Percentiles rank a stretch among this genome's conserved stretches.
Conservation (phyloP, 2,888 invertebrate genomes). For the Trichacis sp. region DNA sequence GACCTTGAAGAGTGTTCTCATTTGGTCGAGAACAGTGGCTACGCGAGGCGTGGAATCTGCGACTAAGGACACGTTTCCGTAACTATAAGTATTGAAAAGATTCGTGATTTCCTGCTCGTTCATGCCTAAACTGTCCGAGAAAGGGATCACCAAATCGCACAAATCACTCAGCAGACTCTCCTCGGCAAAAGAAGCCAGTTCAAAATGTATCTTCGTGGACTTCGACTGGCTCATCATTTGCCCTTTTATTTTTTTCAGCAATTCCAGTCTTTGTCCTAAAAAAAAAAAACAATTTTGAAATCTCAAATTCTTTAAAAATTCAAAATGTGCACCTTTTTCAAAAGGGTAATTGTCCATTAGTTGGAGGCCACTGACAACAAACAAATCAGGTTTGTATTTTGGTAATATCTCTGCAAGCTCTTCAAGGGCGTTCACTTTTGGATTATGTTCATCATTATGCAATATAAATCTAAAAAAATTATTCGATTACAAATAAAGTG, state of each 20-base stretch:
- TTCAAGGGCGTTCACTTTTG: slow-evolving; percentile 79
- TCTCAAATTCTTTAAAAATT: no score
- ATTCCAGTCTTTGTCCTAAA: slow-evolving; percentile 75
- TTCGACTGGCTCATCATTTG: slow-evolving; percentile 75
- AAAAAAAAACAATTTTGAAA: no score
- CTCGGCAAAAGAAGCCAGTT: slow-evolving; percentile 89
- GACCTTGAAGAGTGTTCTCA: slow-evolving; percentile 77
- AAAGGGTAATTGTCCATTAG: slow-evolving; percentile 91
- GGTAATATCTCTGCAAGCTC: slow-evolving; percentile 75
- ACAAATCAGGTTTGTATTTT: slow-evolving; percentile 77
- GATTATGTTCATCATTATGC: slow-evolving; percentile 86
- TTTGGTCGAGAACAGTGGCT: slow-evolving; percentile 84
- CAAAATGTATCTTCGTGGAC: slow-evolving; percentile 81
- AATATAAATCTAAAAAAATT: slow-evolving; percentile 75
- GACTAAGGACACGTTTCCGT: slow-evolving; percentile 79
- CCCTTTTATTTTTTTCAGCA: slow-evolving; percentile 75
- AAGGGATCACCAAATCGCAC: slow-evolving; percentile 77
- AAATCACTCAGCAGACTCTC: slow-evolving; percentile 77
- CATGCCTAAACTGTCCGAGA: slow-evolving; percentile 87
- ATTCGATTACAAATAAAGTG: neutral
- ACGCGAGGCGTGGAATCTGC: slow-evolving; percentile 85
- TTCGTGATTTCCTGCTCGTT: slow-evolving; percentile 90
- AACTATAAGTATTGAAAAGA: slow-evolving; percentile 77
- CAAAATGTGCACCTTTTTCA: slow-evolving; percentile 69
- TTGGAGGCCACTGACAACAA: slow-evolving; percentile 86